Conservation (phyloP, 2,888 invertebrate genomes). For the Xestia sexstrigata region DNA sequence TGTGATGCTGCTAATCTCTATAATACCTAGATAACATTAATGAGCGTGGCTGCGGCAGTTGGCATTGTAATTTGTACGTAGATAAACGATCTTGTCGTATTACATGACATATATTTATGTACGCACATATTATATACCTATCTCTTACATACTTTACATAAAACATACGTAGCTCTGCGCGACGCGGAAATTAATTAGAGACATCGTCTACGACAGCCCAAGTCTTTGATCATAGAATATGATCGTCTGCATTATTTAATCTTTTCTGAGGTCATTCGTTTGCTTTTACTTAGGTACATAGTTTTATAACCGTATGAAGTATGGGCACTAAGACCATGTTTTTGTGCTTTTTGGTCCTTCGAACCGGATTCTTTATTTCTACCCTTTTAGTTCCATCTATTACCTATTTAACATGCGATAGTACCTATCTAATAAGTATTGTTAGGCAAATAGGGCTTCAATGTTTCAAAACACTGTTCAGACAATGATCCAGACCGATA, state of each 20-base stretch:
- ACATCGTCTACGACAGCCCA: not conserved
- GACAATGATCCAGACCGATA: too few species aligned
- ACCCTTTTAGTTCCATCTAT: not conserved
- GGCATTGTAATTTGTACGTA: constrained; percentile 45
- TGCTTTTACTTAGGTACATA: not conserved
- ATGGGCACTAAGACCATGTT: not conserved
- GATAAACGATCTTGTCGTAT: constrained; percentile 52
- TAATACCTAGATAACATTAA: constrained; percentile 55
- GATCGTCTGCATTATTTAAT: not conserved
- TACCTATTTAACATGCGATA: not conserved
- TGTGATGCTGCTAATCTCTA: constrained; percentile 59
- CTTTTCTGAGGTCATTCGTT: not conserved
- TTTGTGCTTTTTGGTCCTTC: constrained; percentile 4
- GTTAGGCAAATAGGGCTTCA: not conserved
- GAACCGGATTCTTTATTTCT: not conserved
- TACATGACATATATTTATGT: constrained; percentile 39
- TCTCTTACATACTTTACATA: constrained; percentile 46
- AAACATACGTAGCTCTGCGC: not conserved
- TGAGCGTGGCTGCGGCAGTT: constrained; percentile 22
- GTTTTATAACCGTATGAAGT: not conserved
- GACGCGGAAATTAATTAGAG: constrained; percentile 23
- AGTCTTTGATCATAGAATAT: constrained; percentile 10
- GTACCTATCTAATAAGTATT: not conserved
- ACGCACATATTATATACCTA: not conserved
- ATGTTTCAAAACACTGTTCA: not conserved